Evolutionary conservation across 2,113 vertebrate species (phyloP), one percentile per base, ranked within the genome.

Genomic region (Alectura lathami): DNA sequence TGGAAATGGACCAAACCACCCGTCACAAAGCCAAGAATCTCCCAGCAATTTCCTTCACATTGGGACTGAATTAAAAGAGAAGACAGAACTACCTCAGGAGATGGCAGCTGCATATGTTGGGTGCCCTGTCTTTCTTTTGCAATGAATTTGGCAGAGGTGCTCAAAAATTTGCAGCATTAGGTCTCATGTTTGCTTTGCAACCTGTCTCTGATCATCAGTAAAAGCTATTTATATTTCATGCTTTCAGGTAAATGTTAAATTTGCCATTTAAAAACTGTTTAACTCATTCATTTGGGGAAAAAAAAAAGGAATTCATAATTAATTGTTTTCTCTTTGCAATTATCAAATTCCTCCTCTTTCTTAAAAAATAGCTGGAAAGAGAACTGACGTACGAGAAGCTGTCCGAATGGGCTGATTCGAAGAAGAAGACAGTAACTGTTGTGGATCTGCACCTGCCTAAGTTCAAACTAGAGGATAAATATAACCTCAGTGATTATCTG

Each of bases 401-500:
- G 77, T 90, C 83, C 0, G 94, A 98, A 32, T 99, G 98, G 98
- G 97, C 98, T 29, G 77, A 97, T 20, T 93, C 97, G 29, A 96
- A 98, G 53, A 98, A 94, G 97, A 98, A 98, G 98, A 91, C 98
- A 0, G 1, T 74, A 17, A 73, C 29, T 3, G 89, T 98, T 2
- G 97, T 99, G 48, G 76, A 97, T 47, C 94, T 99, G 48, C 57
- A 83, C 6, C 96, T 99, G 11, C 98, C 98, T 36, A 98, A 97
- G 13, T 98, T 99, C 95, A 98, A 95, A 94, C 40, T 99, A 92
- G 97, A 98, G 91, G 97, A 98, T 93, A 96, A 2, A 4, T 98
- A 98, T 0, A 76, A 98, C 34, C 80, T 99, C 92, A 91, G 96
- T 5, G 34, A 75, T 0, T 50, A 83, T 30, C 96, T 99, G 77